Percentiles rank a stretch among this genome's conserved stretches.
Evolutionary conservation across 1,140 invertebrate species (phyloP).

Genomic region (Scaptomyza graminum): DNA sequence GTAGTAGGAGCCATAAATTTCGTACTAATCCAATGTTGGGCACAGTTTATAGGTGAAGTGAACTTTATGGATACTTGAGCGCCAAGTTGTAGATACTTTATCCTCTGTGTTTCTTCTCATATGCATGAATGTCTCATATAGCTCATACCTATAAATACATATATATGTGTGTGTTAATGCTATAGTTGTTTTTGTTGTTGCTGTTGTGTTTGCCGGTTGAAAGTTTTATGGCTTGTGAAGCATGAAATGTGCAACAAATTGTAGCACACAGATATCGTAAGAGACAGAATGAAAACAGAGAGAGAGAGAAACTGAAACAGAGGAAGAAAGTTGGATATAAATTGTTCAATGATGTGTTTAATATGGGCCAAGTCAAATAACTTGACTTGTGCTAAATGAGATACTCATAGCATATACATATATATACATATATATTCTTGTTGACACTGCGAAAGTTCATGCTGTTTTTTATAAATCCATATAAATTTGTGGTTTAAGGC

Average conservation of each 20-base stretch:
- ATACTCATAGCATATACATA: neutral
- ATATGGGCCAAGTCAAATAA: constrained; percentile 25
- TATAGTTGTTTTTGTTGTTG: neutral
- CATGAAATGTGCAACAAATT: constrained; percentile 78
- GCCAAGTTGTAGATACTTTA: constrained; percentile 48
- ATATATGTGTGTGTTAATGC: neutral
- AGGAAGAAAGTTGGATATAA: neutral
- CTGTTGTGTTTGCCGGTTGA: constrained; percentile 22
- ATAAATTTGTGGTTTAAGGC: neutral
- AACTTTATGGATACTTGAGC: constrained; percentile 77
- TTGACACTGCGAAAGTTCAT: no score
- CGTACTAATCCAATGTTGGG: constrained; percentile 71
- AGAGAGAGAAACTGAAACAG: neutral
- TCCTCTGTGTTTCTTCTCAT: constrained; percentile 17
- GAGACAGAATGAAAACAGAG: neutral
- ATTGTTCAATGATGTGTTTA: constrained; percentile 24
- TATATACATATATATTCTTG: no score
- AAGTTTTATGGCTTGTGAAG: constrained; percentile 74
- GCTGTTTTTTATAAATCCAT: no score
- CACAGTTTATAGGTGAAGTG: constrained; percentile 73
- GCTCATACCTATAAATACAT: neutral
- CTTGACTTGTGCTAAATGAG: constrained; percentile 9
- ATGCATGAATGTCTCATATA: constrained; percentile 36
- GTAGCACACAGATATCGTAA: constrained; percentile 15
- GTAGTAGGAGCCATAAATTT: constrained; percentile 63